phyloP scores from a whole-genome alignment of 1,140 invertebrate genomes.

The Physella acuta region DNA sequence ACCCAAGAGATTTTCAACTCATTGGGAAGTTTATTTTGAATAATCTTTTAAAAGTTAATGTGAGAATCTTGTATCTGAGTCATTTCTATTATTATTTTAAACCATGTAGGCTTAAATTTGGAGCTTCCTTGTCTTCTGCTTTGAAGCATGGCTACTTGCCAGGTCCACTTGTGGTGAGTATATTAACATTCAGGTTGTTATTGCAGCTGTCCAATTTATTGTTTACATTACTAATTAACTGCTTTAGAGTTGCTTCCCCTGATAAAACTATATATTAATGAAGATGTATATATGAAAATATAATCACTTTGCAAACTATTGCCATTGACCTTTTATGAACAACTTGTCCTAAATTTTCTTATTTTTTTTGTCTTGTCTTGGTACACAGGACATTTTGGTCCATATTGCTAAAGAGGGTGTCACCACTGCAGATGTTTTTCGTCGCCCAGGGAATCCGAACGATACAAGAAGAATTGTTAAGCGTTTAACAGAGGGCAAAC shows the following conservation, averaged over 20 bases:
- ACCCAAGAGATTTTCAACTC: too few species aligned
- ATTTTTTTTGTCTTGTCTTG: too few species aligned
- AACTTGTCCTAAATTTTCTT: too few species aligned
- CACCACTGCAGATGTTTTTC: constrained; percentile 56
- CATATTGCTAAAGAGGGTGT: constrained; percentile 59
- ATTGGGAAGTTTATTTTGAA: background rate
- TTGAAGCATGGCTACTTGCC: constrained; percentile 55
- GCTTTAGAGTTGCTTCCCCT: too few species aligned
- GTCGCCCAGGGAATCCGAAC: constrained; percentile 57
- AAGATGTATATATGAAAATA: too few species aligned
- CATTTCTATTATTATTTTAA: too few species aligned
- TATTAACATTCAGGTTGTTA: background rate
- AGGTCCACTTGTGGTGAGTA: constrained; percentile 52
- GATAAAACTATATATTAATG: too few species aligned
- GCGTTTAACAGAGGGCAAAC: constrained; percentile 87
- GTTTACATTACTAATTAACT: background rate
- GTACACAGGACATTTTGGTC: constrained; percentile 58
- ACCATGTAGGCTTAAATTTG: constrained; percentile 59
- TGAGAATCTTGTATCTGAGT: too few species aligned
- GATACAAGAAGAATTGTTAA: constrained; percentile 94
- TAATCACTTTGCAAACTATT: too few species aligned
- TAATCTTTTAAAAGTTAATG: background rate
- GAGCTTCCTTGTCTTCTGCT: constrained; percentile 49
- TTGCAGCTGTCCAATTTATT: background rate
- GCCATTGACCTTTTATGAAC: too few species aligned